Conservation (phyloP, 2,888 invertebrate genomes). For the Ennomos quercinarius region DNA sequence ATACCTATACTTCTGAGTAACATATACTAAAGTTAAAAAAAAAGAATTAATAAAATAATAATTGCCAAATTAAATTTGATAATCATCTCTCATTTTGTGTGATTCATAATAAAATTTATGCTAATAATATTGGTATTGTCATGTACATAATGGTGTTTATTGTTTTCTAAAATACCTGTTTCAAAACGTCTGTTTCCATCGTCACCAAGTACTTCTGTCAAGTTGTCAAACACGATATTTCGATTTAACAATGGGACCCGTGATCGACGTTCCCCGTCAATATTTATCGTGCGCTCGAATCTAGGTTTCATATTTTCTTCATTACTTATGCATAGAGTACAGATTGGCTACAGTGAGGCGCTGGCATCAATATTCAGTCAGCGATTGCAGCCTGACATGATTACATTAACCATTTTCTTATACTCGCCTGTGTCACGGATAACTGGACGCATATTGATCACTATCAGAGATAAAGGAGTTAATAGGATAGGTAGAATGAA, state of each 20-base stretch:
- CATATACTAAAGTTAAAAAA: no score
- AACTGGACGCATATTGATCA: conserved; percentile 25
- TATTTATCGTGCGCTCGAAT: conserved; percentile 74
- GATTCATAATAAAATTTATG: no score
- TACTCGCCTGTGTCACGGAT: conserved; percentile 27
- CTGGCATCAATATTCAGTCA: conserved; percentile 78
- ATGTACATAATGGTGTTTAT: no score
- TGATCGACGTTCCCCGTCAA: conserved; percentile 59
- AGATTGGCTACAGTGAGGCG: conserved; percentile 76
- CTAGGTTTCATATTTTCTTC: conserved; percentile 76
- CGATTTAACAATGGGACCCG: conserved; percentile 46
- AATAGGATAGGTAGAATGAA: not conserved
- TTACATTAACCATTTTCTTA: conserved; percentile 55
- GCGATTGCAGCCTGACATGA: conserved; percentile 58
- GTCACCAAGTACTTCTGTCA: conserved; percentile 12
- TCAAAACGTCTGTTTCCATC: not conserved
- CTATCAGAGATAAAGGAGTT: not conserved
- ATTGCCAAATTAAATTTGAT: no score
- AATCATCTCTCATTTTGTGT: no score
- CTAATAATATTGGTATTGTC: no score
- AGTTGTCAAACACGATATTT: conserved; percentile 28
- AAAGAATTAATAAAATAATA: no score
- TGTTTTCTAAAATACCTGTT: not conserved
- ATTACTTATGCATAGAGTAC: conserved; percentile 83
- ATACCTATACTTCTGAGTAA: no score